Conservation (phyloP, 2,888 invertebrate species). For the Lasioglossum zephyrum region DNA sequence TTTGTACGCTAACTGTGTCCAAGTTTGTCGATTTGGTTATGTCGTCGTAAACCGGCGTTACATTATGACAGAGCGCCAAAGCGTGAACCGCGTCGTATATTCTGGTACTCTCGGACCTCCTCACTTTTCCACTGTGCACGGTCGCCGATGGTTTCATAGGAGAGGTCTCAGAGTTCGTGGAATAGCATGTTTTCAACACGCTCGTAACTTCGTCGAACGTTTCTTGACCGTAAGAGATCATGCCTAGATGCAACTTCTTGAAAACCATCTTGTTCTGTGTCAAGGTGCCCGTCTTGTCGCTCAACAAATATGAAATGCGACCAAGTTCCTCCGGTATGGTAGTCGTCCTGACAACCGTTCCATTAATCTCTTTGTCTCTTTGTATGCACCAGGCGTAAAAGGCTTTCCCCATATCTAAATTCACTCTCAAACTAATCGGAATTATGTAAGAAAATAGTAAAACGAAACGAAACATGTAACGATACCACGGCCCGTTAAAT, state of each 20-base stretch:
- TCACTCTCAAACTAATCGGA: slow-evolving; percentile 98
- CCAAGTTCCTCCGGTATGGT: slow-evolving; percentile 99
- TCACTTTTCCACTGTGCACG: slow-evolving; percentile 84
- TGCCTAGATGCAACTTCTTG: slow-evolving; percentile 97
- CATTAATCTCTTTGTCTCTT: slow-evolving; percentile 95
- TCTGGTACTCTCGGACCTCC: slow-evolving; percentile 89
- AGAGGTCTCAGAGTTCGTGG: slow-evolving; percentile 71
- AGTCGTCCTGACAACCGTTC: slow-evolving; percentile 97
- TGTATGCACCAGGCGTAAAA: slow-evolving; percentile 99
- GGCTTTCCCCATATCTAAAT: slow-evolving; percentile 99
- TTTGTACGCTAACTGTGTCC: slow-evolving; percentile 80
- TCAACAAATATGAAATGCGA: slow-evolving; percentile 97
- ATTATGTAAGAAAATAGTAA: slow-evolving; percentile 99
- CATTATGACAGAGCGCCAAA: slow-evolving; percentile 98
- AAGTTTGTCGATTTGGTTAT: slow-evolving; percentile 71
- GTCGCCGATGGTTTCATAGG: slow-evolving; percentile 67
- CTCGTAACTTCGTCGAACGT: slow-evolving; percentile 91
- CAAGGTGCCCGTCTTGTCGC: slow-evolving; percentile 99
- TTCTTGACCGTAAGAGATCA: slow-evolving; percentile 94
- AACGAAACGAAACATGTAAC: slow-evolving; percentile 98
- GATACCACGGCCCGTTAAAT: slow-evolving; percentile 97
- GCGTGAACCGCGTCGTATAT: slow-evolving; percentile 97
- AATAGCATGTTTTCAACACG: slow-evolving; percentile 77
- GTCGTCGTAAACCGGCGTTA: slow-evolving; percentile 97
- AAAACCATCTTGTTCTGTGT: slow-evolving; percentile 99